phyloP scores from a whole-genome alignment of 2,888 invertebrate species.

The Chrysina gloriosa region DNA sequence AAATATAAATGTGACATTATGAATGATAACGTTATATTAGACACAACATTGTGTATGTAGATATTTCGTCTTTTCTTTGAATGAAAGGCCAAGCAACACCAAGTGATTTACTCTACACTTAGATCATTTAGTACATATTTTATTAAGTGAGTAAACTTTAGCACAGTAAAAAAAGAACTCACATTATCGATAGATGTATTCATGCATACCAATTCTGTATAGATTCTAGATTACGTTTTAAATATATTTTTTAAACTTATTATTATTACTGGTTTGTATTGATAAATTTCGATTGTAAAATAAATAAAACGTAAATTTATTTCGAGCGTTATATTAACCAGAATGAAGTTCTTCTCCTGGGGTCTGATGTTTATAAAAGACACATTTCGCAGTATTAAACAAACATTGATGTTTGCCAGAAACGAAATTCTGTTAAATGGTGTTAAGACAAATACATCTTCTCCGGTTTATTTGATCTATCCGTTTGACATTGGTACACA shows the following conservation, averaged over 20 bases:
- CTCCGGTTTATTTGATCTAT: conserved; percentile 27
- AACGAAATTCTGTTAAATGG: conserved; percentile 35
- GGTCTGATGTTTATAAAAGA: conserved; percentile 26
- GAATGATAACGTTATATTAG: no score
- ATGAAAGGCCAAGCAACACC: conserved; percentile 30
- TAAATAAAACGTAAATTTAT: conserved; percentile 35
- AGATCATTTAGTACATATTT: conserved; percentile 37
- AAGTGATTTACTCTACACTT: conserved; percentile 34
- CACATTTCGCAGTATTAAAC: conserved; percentile 34
- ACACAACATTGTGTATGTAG: neutral
- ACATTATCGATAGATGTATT: conserved; percentile 30
- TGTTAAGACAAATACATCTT: conserved; percentile 34
- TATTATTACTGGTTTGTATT: conserved; percentile 6
- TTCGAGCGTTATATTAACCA: conserved; percentile 33
- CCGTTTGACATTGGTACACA: conserved; percentile 17
- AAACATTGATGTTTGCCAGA: conserved; percentile 31
- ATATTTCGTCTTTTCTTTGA: conserved; percentile 21
- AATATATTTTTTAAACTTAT: no score
- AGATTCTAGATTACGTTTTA: no score
- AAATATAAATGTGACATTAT: no score
- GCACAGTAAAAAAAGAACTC: conserved; percentile 32
- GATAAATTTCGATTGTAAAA: conserved; percentile 30
- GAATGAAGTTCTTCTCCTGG: conserved; percentile 11
- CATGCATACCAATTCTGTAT: no score
- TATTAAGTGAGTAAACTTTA: conserved; percentile 35